phyloP scores from a whole-genome alignment of 2,888 invertebrate species.

The Rhaphigaster nebulosa region DNA sequence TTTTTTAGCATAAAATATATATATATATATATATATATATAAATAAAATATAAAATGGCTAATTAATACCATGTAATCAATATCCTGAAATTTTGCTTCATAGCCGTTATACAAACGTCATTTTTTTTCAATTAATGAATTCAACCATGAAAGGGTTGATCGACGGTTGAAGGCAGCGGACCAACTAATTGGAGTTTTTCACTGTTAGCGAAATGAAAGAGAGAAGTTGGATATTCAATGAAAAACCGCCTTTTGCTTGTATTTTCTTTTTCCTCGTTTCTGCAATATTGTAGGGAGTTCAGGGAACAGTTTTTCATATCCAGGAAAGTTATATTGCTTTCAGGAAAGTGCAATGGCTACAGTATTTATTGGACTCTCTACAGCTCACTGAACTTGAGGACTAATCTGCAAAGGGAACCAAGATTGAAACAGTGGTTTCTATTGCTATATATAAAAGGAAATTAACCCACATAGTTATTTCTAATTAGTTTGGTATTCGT shows the following conservation, averaged over 20 bases:
- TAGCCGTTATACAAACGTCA: background rate
- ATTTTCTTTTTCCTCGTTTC: background rate
- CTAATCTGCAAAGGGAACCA: background rate
- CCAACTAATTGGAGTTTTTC: conserved; percentile 22
- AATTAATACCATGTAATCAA: background rate
- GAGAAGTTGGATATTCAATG: background rate
- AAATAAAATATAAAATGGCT: background rate
- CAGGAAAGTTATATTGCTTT: background rate
- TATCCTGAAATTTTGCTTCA: background rate
- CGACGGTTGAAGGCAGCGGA: conserved; percentile 22
- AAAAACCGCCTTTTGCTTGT: background rate
- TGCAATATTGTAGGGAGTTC: background rate
- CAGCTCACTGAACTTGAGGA: background rate
- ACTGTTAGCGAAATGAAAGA: background rate
- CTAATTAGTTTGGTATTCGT: background rate
- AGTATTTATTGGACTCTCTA: background rate
- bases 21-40: no score
- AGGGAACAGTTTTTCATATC: background rate
- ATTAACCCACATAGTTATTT: background rate
- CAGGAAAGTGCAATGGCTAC: background rate
- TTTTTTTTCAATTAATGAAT: conserved; percentile 5
- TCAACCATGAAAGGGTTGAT: conserved; percentile 12
- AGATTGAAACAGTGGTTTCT: background rate
- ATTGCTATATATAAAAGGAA: background rate
- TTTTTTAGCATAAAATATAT: no score